Percentiles rank a stretch among this genome's conserved stretches.
Evolutionary conservation across 2,113 vertebrate species (phyloP).

Genomic region (Macquaria australasica): DNA sequence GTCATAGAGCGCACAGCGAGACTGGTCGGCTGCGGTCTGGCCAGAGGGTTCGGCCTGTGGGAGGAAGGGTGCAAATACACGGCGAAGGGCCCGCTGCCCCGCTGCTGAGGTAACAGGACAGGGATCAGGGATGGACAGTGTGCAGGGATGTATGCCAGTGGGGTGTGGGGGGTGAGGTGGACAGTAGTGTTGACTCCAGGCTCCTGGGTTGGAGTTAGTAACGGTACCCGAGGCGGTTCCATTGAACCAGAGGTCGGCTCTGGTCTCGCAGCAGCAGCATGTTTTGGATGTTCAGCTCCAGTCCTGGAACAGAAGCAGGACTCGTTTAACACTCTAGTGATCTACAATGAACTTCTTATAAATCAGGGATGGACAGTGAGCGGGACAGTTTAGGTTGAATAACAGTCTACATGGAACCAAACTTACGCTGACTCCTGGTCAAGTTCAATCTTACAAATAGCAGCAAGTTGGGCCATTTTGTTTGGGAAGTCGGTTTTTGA

Average conservation of each 20-base stretch:
- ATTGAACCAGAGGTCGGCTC: slow-evolving; percentile 26
- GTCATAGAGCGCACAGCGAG: slow-evolving; percentile 87
- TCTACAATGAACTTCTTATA: neutral
- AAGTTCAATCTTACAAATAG: slow-evolving; percentile 89
- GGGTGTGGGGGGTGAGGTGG: slow-evolving; percentile 45
- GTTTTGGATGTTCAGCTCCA: slow-evolving; percentile 61
- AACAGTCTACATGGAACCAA: neutral
- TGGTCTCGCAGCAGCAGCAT: slow-evolving; percentile 55
- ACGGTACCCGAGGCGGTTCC: slow-evolving; percentile 21
- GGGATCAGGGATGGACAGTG: slow-evolving; percentile 86
- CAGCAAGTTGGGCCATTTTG: slow-evolving; percentile 91
- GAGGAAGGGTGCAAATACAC: slow-evolving; percentile 89
- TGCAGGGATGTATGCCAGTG: slow-evolving; percentile 77
- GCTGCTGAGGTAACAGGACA: slow-evolving; percentile 87
- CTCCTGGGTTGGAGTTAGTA: slow-evolving; percentile 47
- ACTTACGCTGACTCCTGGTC: slow-evolving; percentile 91
- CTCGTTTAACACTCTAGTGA: neutral
- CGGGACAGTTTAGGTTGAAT: no score
- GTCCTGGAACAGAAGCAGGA: slow-evolving; percentile 74
- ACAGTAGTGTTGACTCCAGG: slow-evolving; percentile 39
- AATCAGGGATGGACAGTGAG: no score
- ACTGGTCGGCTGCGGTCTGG: slow-evolving; percentile 83
- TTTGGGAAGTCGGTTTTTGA: slow-evolving; percentile 74
- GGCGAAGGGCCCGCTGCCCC: slow-evolving; percentile 83
- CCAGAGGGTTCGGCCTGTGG: slow-evolving; percentile 79